Base-by-base conservation (phyloP, 2,113 vertebrate species). In the Phyllostomus discolor region DNA sequence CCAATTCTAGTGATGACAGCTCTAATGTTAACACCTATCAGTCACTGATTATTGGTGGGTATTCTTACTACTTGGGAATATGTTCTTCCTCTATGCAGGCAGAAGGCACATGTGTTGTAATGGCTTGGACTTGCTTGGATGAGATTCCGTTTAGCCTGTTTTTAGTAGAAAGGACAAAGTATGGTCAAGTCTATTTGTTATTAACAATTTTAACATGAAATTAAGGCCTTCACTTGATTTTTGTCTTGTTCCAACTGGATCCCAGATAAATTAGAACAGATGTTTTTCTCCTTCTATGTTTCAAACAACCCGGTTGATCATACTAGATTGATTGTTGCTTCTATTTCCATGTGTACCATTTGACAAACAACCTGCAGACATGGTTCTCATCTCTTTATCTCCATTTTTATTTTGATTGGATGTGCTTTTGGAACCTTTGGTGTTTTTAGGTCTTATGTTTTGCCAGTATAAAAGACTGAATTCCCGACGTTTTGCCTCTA, bases 1-100 rank as follows among this genome's bases (percentile, higher is more conserved):
- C 41, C 86, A 91, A 4, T 88, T 84, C 83, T 90, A 59, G 66
- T 88, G 78, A 85, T 88, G 41, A 81, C 20, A 93, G 22, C 33
- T 75, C 22, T 90, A 87, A 88, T 85, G 67, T 88, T 93, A 97
- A 79, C 70, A 95, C 41, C 69, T 96, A 70, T 84, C 90, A 95
- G 76, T 96, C 94, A 88, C 50, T 95, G 80, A 88, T 83, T 92
- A 80, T 80, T 95, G 57, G 28, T 96, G 67, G 35, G 35, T 88
- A 91, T 57, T 95, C 50, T 79, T 64, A 66, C 43, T 80, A 72
- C 48, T 90, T 88, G 38, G 20, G 31, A 88, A 95, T 70, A 95
- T 41, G 72, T 80, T 88, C 66, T 88, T 95, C 69, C 66, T 94
- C 48, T 54, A 3, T 73, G 46, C 35, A 82, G 67, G 67, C 73